These are phyloP conservation scores for Setipinna tenuifilis DNA, from an alignment of 2,797 vertebrate genomes.

Conservation along the genomic window DNA sequence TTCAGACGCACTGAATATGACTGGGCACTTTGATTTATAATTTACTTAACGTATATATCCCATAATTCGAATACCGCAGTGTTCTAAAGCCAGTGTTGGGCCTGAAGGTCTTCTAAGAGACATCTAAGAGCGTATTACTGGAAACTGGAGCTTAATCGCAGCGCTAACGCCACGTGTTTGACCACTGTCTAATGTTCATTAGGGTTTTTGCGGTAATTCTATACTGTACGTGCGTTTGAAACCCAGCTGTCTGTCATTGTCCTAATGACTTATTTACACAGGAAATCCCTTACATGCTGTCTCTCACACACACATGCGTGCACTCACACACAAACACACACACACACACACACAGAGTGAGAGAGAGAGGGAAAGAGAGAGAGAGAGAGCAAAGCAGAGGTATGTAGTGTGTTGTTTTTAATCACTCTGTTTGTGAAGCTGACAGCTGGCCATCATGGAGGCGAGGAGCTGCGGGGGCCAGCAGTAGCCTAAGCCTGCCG, in stretches of 20 bases:
- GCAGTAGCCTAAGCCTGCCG: slow-evolving; percentile 20
- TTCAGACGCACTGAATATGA: not conserved
- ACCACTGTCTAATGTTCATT: not conserved
- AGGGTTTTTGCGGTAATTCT: not conserved
- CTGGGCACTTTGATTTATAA: not conserved
- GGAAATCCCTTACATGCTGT: not conserved
- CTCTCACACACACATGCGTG: not conserved
- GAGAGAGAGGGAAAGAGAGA: not conserved
- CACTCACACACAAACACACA: not conserved
- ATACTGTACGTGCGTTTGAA: not conserved
- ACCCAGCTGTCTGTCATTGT: slow-evolving; percentile 1
- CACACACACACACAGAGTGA: slow-evolving; percentile 2
- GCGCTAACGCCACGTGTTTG: not conserved
- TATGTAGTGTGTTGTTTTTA: slow-evolving; percentile 26
- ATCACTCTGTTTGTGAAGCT: slow-evolving; percentile 21
- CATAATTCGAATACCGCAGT: not conserved
- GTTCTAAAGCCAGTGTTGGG: not conserved
- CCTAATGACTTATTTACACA: slow-evolving; percentile 27
- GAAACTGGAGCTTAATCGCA: too few species aligned
- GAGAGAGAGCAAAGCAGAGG: not conserved
- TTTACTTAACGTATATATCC: not conserved
- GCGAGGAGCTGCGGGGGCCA: not conserved
- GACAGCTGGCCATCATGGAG: slow-evolving; percentile 22
- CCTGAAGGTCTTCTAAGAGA: not conserved
- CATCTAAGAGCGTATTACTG: too few species aligned